These are phyloP conservation scores for Erpornis zantholeuca DNA, from an alignment of 2,113 vertebrate genomes.

Conservation along the genomic window DNA sequence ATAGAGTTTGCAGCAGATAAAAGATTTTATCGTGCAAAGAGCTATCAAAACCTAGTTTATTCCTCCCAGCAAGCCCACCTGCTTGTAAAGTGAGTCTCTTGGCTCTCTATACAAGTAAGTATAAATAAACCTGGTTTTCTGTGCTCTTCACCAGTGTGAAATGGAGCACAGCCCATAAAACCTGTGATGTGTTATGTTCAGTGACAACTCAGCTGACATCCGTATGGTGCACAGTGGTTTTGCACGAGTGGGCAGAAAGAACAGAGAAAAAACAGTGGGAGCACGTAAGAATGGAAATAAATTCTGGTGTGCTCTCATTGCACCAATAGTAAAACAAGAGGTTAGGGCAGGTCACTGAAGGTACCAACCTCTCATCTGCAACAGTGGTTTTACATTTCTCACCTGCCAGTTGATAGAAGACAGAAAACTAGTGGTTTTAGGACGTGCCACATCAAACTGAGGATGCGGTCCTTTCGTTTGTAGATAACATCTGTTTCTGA, in stretches of 20 bases:
- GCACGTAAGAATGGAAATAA: background rate
- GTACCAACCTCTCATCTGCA: background rate
- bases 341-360: background rate
- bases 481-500: background rate
- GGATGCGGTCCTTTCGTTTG: background rate
- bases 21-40: background rate
- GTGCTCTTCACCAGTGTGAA: background rate
- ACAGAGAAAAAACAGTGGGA: background rate
- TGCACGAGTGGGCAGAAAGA: background rate
- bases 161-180: background rate
- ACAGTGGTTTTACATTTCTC: background rate
- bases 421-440: background rate
- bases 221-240: background rate
- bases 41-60: background rate
- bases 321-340: background rate
- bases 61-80: background rate
- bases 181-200: background rate
- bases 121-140: constrained; percentile 11
- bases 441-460: background rate
- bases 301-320: background rate
- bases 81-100: background rate
- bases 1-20: background rate
- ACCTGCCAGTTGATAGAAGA: background rate
- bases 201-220: background rate
- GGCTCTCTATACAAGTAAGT: background rate